These are phyloP conservation scores for Tragelaphus scriptus DNA, from an alignment of 2,113 vertebrate genomes.

Conservation along the genomic window DNA sequence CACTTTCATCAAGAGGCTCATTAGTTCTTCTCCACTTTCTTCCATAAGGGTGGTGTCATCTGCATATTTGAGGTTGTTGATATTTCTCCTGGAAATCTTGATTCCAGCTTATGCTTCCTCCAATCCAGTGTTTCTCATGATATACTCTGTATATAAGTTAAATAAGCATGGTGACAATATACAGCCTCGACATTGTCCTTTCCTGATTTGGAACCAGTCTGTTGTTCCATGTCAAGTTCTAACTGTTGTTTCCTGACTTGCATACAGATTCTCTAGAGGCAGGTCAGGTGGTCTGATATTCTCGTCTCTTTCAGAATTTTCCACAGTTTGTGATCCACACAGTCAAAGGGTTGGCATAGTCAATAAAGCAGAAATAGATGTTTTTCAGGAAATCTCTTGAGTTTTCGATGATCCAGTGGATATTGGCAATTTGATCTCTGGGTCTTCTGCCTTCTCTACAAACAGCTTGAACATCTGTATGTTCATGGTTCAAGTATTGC, in stretches of 20 bases:
- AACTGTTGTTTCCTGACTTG: neutral
- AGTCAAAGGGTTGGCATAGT: neutral
- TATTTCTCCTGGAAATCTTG: neutral
- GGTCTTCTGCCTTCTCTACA: neutral
- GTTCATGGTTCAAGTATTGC: neutral
- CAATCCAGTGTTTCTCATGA: neutral
- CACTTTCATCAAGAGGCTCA: neutral
- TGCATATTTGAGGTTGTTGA: neutral
- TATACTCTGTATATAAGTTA: neutral
- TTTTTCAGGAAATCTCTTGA: neutral
- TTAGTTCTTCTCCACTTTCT: neutral
- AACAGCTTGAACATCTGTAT: neutral
- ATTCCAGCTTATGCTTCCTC: neutral
- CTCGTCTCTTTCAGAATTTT: neutral
- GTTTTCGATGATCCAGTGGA: accelerated
- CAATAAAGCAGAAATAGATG: neutral
- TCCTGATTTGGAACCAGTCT: neutral
- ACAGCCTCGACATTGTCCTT: neutral
- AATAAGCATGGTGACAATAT: neutral
- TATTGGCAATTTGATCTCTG: neutral
- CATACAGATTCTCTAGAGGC: neutral
- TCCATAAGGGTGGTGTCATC: neutral
- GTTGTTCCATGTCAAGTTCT: neutral
- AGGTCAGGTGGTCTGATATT: neutral
- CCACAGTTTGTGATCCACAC: neutral